Percentiles rank a stretch among this genome's conserved stretches.
phyloP scores from a whole-genome alignment of 2,888 invertebrate genomes.

The Lysandra coridon region DNA sequence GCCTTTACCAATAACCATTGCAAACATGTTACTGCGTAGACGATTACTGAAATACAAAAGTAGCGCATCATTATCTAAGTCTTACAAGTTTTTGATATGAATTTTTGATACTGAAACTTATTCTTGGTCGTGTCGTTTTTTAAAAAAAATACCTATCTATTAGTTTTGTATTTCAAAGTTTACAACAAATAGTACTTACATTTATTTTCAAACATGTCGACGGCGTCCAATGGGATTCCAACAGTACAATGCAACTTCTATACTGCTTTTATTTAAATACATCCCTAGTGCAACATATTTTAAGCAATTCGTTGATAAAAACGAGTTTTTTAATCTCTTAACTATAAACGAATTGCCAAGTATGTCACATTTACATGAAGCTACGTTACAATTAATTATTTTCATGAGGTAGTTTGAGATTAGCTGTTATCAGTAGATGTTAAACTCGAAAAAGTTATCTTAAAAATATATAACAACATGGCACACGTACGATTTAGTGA shows the following conservation, averaged over 20 bases:
- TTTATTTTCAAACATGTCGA: neutral
- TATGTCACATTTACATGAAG: neutral
- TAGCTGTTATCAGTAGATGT: neutral
- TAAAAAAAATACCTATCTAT: neutral
- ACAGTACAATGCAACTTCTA: neutral
- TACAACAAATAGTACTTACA: neutral
- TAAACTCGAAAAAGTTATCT: too few relatives aligned
- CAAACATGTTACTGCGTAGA: neutral
- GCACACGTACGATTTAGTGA: neutral
- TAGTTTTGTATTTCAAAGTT: neutral
- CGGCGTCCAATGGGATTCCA: neutral
- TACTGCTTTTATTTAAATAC: constrained; percentile 3
- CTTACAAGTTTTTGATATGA: neutral
- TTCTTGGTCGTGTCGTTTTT: neutral
- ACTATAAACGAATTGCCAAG: neutral
- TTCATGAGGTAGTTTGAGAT: constrained; percentile 1
- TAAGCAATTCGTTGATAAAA: neutral
- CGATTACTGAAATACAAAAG: constrained; percentile 15
- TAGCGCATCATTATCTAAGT: neutral
- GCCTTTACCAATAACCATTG: constrained; percentile 3
- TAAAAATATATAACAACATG: too few relatives aligned
- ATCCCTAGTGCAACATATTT: constrained; percentile 5
- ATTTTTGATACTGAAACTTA: too few relatives aligned
- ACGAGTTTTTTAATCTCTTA: constrained; percentile 5
- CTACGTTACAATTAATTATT: neutral